phyloP scores from a whole-genome alignment of 2,888 invertebrate species.

The Achlya flavicornis region DNA sequence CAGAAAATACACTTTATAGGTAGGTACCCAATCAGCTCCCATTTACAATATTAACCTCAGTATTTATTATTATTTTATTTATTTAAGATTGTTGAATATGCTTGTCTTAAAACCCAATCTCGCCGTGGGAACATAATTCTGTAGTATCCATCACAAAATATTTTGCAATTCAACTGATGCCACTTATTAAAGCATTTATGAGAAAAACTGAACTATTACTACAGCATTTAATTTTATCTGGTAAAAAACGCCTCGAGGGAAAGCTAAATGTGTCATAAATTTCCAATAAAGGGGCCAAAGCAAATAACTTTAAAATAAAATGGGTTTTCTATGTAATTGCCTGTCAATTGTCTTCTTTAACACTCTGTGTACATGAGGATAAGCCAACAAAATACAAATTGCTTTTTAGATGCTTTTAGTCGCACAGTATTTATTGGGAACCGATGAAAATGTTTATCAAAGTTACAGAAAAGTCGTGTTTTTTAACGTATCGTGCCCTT shows the following conservation, averaged over 20 bases:
- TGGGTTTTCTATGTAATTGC: slow-evolving; percentile 16
- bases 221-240: neutral
- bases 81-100: no score
- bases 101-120: no score
- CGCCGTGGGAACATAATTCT: no score
- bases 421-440: slow-evolving; percentile 24
- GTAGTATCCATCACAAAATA: no score
- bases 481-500: slow-evolving; percentile 6
- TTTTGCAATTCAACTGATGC: no score
- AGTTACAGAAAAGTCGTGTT: slow-evolving; percentile 9
- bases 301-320: slow-evolving; percentile 6
- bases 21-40: no score
- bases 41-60: no score
- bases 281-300: neutral
- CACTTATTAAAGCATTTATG: neutral
- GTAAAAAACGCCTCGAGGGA: neutral
- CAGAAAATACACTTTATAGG: no score
- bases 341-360: slow-evolving; percentile 21
- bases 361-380: slow-evolving; percentile 21
- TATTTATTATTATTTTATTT: no score
- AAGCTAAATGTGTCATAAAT: neutral
- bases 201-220: neutral
- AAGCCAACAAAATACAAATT: slow-evolving; percentile 31
- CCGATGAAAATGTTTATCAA: slow-evolving; percentile 25
- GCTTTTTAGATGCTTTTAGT: slow-evolving; percentile 24